A percentile compares a stretch with the other conserved stretches of the same genome.
Conservation (phyloP, 2,888 invertebrate species). For the Palloptera scutellata region DNA sequence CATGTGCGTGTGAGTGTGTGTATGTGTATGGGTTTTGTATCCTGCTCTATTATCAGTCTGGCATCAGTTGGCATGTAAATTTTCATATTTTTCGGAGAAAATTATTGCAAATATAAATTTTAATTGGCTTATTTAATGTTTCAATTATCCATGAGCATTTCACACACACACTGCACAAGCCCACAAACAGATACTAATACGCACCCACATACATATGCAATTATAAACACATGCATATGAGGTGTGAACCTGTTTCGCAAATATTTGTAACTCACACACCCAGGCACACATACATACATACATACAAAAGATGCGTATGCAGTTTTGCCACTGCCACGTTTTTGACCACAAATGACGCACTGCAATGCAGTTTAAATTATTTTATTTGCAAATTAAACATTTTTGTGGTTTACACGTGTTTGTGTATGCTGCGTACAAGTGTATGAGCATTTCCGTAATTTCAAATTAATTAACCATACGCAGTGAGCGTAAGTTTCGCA, state of each 20-base stretch:
- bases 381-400: slow-evolving; percentile 40
- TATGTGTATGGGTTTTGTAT: background rate
- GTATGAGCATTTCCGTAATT: slow-evolving; percentile 22
- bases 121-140: slow-evolving; percentile 41
- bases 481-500: slow-evolving; percentile 25
- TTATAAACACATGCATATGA: slow-evolving; percentile 15
- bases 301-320: background rate
- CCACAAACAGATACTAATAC: background rate
- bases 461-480: slow-evolving; percentile 48
- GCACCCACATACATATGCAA: background rate
- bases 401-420: slow-evolving; percentile 32
- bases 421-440: background rate
- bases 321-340: background rate
- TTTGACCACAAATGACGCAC: slow-evolving; percentile 13
- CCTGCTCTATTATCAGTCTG: slow-evolving; percentile 30
- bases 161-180: no score
- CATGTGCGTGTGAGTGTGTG: no score
- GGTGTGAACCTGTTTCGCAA: slow-evolving; percentile 20
- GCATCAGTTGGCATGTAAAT: slow-evolving; percentile 24
- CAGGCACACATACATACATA: background rate
- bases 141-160: slow-evolving; percentile 33
- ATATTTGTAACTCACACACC: background rate
- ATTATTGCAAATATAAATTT: slow-evolving; percentile 35
- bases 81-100: slow-evolving; percentile 30
- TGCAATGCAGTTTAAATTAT: slow-evolving; percentile 24